Evolutionary conservation across 2,797 vertebrate species (phyloP).

Genomic region (Cyclopterus lumpus): DNA sequence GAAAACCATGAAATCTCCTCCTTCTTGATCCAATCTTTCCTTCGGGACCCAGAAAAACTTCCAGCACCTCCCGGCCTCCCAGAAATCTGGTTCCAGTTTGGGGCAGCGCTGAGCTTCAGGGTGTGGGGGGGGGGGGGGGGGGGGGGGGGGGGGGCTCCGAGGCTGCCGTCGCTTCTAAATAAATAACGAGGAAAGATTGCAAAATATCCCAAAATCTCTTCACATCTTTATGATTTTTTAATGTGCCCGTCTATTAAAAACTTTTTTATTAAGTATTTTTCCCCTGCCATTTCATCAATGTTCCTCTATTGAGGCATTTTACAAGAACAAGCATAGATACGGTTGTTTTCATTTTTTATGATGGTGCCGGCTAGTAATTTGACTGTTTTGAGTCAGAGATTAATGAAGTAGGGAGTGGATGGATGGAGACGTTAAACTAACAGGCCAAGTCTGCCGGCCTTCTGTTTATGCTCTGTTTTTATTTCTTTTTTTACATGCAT

Average conservation of each 20-base stretch:
- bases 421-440: slow-evolving; percentile 53
- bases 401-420: slow-evolving; percentile 44
- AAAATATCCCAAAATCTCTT: slow-evolving; percentile 66
- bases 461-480: slow-evolving; percentile 28
- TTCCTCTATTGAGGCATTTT: slow-evolving; percentile 51
- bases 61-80: slow-evolving; percentile 67
- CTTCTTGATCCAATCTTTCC: slow-evolving; percentile 77
- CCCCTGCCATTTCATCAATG: slow-evolving; percentile 4
- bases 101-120: slow-evolving; percentile 61
- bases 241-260: slow-evolving; percentile 34
- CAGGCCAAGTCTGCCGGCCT: slow-evolving; percentile 26
- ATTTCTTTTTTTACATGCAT: background rate
- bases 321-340: slow-evolving; percentile 52
- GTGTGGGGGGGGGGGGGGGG: slow-evolving; percentile 57
- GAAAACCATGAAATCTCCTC: slow-evolving; percentile 66
- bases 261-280: slow-evolving; percentile 18
- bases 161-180: slow-evolving; percentile 82
- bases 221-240: slow-evolving; percentile 74
- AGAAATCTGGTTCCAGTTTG: slow-evolving; percentile 84
- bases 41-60: slow-evolving; percentile 73
- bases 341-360: slow-evolving; percentile 30
- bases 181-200: slow-evolving; percentile 73
- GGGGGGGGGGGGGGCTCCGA: slow-evolving; percentile 63
- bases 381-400: slow-evolving; percentile 34
- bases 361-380: slow-evolving; percentile 28